phyloP scores from a whole-genome alignment of 1,140 invertebrate species.

The Sinella curviseta region DNA sequence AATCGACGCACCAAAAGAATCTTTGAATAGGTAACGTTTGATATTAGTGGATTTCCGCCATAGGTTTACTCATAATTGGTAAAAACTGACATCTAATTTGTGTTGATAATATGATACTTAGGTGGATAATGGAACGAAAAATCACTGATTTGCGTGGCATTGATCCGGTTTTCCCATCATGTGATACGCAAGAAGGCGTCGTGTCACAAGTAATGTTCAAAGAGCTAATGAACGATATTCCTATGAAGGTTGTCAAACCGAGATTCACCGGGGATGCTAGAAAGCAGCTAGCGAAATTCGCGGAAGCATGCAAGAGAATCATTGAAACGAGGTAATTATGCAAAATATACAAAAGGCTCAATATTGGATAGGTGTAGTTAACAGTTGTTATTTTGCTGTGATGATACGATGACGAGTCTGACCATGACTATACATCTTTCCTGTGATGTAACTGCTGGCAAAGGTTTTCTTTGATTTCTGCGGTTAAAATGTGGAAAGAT shows the following conservation, averaged over 20 bases:
- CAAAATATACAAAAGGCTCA: slow-evolving; percentile 12
- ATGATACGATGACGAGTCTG: slow-evolving; percentile 46
- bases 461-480: slow-evolving; percentile 36
- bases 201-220: slow-evolving; percentile 80
- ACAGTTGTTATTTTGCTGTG: slow-evolving; percentile 11
- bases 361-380: background rate
- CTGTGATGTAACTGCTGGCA: background rate
- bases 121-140: slow-evolving; percentile 91
- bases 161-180: slow-evolving; percentile 86
- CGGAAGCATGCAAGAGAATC: slow-evolving; percentile 94
- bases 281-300: slow-evolving; percentile 92
- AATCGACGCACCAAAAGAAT: slow-evolving; percentile 93
- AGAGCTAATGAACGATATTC: slow-evolving; percentile 98
- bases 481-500: slow-evolving; percentile 25
- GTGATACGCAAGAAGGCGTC: slow-evolving; percentile 88
- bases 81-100: background rate
- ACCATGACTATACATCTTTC: slow-evolving; percentile 21
- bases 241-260: slow-evolving; percentile 89
- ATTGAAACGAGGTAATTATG: slow-evolving; percentile 74
- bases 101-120: background rate
- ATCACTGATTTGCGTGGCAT: slow-evolving; percentile 70
- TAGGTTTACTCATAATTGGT: background rate
- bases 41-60: background rate
- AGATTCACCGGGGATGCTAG: slow-evolving; percentile 93
- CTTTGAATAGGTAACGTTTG: slow-evolving; percentile 75